Evolutionary conservation across 2,888 invertebrate species (phyloP).

Genomic region (Orchesellides sinensis): DNA sequence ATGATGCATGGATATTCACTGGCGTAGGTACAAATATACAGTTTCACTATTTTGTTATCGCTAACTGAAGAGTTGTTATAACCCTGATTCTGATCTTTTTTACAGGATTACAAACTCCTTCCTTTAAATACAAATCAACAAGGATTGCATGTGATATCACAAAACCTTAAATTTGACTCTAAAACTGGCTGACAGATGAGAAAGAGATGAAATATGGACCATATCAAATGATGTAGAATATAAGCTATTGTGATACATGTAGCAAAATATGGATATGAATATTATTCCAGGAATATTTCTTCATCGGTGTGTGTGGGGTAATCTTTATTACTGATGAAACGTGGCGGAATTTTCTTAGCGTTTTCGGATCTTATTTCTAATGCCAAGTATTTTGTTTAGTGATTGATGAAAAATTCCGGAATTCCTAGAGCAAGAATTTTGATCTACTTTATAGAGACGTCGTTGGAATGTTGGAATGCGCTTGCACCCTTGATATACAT

Average conservation of each 20-base stretch:
- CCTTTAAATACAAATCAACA: slow-evolving; percentile 13
- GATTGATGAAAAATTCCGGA: not conserved
- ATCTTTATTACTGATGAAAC: slow-evolving; percentile 3
- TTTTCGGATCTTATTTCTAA: too few relatives aligned
- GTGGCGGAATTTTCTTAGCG: not conserved
- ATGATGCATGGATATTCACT: too few relatives aligned
- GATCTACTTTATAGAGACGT: too few relatives aligned
- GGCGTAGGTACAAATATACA: too few relatives aligned
- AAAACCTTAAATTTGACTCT: not conserved
- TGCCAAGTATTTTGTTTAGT: not conserved
- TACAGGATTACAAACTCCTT: slow-evolving; percentile 18
- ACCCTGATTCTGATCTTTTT: slow-evolving; percentile 50
- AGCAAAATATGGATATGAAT: too few relatives aligned
- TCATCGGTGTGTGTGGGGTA: slow-evolving; percentile 13
- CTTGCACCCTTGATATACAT: not conserved
- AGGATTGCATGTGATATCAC: not conserved
- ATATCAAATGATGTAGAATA: slow-evolving; percentile 28
- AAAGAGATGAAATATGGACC: slow-evolving; percentile 42
- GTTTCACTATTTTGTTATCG: slow-evolving; percentile 39
- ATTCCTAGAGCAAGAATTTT: too few relatives aligned
- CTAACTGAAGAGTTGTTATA: slow-evolving; percentile 38
- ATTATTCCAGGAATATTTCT: too few relatives aligned
- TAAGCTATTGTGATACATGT: too few relatives aligned
- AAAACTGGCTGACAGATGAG: slow-evolving; percentile 33
- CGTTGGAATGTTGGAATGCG: not conserved